Evolutionary conservation across 2,888 invertebrate species (phyloP).

Genomic region (Thymelicus sylvestris): DNA sequence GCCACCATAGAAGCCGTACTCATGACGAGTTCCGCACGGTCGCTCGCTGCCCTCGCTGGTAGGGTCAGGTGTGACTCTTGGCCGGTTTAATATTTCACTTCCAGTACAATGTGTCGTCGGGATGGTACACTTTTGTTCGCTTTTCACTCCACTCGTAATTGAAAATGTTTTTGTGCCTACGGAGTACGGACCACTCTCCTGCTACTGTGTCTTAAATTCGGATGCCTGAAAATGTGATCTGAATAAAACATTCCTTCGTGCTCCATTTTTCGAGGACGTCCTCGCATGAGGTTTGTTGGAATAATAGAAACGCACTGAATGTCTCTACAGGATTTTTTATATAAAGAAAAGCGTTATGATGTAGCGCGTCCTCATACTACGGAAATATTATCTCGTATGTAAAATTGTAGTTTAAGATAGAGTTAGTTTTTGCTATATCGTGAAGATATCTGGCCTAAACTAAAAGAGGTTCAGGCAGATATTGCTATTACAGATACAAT

Average conservation of each 20-base stretch:
- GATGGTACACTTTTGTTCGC: constrained; percentile 48
- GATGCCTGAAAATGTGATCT: constrained; percentile 4
- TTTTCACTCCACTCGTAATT: constrained; percentile 45
- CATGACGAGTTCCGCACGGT: not conserved
- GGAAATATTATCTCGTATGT: not conserved
- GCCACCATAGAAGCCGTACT: not conserved
- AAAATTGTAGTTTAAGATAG: not conserved
- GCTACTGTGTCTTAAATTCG: constrained; percentile 8
- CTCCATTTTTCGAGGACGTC: constrained; percentile 15
- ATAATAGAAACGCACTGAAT: constrained; percentile 12
- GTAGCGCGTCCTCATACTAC: not conserved
- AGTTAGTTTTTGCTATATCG: not conserved
- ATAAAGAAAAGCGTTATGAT: not conserved
- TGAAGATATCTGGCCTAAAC: too few relatives aligned
- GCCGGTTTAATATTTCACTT: constrained; percentile 61
- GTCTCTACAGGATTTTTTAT: not conserved
- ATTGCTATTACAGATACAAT: too few relatives aligned
- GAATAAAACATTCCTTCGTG: constrained; percentile 18
- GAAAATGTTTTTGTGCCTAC: constrained; percentile 46
- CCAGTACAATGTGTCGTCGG: constrained; percentile 49
- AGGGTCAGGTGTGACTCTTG: constrained; percentile 23
- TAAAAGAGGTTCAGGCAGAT: too few relatives aligned
- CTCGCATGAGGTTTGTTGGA: constrained; percentile 6
- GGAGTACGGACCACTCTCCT: constrained; percentile 17
- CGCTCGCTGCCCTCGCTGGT: constrained; percentile 7